A percentile compares a stretch with the other conserved stretches of the same genome.
Conservation (phyloP, 2,888 invertebrate species). For the Physocephala rufipes region DNA sequence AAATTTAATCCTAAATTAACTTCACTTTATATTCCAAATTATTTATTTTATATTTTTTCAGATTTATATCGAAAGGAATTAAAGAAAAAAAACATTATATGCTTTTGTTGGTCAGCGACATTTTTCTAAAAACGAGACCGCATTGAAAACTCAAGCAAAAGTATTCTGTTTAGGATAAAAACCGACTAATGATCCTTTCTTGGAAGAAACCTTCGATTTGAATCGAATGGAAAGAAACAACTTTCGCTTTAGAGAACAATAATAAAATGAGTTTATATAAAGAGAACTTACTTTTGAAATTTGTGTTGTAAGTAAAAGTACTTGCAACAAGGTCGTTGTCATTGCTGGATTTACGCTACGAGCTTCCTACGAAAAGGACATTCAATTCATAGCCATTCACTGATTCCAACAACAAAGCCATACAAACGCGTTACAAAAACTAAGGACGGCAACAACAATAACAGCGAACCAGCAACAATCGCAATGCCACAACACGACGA, state of each 20-base stretch:
- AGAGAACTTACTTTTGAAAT: not conserved
- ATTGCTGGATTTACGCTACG: not conserved
- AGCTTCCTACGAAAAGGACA: not conserved
- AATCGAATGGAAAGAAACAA: no score
- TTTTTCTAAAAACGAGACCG: no score
- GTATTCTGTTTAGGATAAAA: no score
- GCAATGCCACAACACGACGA: not conserved
- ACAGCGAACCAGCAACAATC: not conserved
- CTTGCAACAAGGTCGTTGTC: conserved; percentile 5
- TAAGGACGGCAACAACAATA: not conserved
- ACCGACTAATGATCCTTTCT: no score
- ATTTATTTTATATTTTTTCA: no score
- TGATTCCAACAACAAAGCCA: conserved; percentile 17
- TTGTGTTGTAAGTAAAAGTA: conserved; percentile 1
- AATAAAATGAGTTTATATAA: not conserved
- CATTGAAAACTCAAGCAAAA: no score
- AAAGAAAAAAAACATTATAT: no score
- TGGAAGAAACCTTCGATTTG: no score
- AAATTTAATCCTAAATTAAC: no score
- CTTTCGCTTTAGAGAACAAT: not conserved
- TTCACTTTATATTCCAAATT: no score
- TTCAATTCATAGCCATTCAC: conserved; percentile 14
- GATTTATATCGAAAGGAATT: no score
- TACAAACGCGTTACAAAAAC: conserved; percentile 18
- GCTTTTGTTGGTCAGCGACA: no score